These are phyloP conservation scores for Trachurus trachurus DNA, from an alignment of 2,797 vertebrate species.

Conservation along the genomic window DNA sequence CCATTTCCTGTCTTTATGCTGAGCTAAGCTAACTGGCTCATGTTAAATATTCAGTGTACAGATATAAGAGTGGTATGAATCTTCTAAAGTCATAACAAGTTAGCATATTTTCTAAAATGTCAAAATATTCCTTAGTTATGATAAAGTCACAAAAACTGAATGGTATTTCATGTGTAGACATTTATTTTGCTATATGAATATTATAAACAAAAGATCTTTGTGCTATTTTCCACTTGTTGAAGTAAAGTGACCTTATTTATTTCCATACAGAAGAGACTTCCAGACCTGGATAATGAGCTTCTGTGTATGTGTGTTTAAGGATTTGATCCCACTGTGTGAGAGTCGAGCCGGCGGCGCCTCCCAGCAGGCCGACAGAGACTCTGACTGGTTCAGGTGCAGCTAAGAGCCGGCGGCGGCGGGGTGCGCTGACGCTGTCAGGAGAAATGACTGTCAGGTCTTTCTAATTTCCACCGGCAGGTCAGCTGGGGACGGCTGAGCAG, in stretches of 20 bases:
- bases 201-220: constrained; percentile 16
- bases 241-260: constrained; percentile 8
- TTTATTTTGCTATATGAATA: not conserved
- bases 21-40: not conserved
- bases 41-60: not conserved
- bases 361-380: constrained; percentile 26
- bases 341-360: constrained; percentile 24
- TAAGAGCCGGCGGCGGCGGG: not conserved
- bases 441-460: constrained; percentile 49
- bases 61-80: not conserved
- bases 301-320: not conserved
- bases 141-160: not conserved
- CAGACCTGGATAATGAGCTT: constrained; percentile 24
- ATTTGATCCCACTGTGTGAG: constrained; percentile 21
- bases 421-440: constrained; percentile 40
- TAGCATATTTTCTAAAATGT: not conserved
- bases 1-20: not conserved
- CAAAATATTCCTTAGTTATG: not conserved
- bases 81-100: not conserved
- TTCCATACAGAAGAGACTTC: not conserved
- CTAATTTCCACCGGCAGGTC: constrained; percentile 35
- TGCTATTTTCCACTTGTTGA: constrained; percentile 34
- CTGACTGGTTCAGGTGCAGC: constrained; percentile 56
- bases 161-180: not conserved
- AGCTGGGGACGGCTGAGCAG: constrained; percentile 24